Conservation (phyloP, 2,113 vertebrate genomes). For the Oxyura jamaicensis region DNA sequence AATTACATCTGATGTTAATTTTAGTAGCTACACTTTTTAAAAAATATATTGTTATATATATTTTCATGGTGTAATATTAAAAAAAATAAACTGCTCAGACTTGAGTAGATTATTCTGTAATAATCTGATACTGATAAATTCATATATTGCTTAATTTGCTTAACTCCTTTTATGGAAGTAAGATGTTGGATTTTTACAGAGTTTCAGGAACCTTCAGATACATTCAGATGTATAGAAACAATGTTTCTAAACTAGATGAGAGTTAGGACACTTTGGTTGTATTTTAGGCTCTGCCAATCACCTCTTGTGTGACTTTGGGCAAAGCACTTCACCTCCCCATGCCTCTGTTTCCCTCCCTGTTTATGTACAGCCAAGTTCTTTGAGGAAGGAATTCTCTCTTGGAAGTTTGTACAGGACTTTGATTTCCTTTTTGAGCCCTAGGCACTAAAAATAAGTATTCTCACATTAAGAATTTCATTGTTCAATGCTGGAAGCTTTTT, state of each 20-base stretch:
- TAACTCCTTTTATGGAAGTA: neutral
- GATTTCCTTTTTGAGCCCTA: neutral
- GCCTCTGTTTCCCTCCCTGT: neutral
- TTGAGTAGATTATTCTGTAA: neutral
- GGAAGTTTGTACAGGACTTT: neutral
- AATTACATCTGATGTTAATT: slow-evolving; percentile 35
- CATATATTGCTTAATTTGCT: neutral
- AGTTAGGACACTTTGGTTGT: neutral
- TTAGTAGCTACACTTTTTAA: neutral
- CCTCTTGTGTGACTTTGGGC: neutral
- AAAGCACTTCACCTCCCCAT: neutral
- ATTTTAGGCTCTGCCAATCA: neutral
- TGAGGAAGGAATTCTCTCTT: neutral
- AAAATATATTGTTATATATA: neutral
- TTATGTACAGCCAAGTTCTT: neutral
- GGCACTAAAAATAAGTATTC: slow-evolving; percentile 16
- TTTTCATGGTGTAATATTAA: neutral
- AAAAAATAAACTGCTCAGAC: neutral
- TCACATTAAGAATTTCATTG: slow-evolving; percentile 9
- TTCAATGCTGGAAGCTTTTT: slow-evolving; percentile 22
- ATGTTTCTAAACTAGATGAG: neutral
- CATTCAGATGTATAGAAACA: neutral
- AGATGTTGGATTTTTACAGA: slow-evolving; percentile 1
- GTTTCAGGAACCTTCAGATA: neutral
- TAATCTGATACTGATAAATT: neutral